Evolutionary conservation across 2,113 vertebrate species (phyloP).

Genomic region (Pipra filicauda): DNA sequence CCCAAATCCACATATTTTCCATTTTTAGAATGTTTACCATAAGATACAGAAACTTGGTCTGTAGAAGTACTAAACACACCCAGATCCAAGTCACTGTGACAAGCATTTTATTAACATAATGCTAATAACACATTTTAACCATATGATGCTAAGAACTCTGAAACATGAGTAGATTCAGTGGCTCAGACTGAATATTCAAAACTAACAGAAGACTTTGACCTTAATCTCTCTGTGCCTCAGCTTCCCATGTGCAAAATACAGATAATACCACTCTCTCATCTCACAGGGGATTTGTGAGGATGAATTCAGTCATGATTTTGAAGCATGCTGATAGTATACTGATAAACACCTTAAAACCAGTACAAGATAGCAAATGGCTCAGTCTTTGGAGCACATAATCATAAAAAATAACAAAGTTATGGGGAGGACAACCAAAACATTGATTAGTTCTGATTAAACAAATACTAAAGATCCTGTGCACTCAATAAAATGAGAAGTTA

Average conservation of each 20-base stretch:
- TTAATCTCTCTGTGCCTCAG: neutral
- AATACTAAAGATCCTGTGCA: neutral
- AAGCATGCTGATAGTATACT: neutral
- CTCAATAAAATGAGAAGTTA: neutral
- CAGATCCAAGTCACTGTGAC: neutral
- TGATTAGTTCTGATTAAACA: neutral
- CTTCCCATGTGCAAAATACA: slow-evolving; percentile 9
- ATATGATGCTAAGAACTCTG: neutral
- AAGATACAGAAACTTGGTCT: neutral
- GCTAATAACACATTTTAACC: neutral
- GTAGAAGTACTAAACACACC: neutral
- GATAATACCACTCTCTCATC: neutral
- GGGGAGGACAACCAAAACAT: neutral
- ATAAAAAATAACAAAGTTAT: neutral
- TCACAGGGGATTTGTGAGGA: slow-evolving; percentile 10
- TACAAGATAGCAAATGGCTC: neutral
- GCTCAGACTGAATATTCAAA: neutral
- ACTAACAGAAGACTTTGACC: neutral
- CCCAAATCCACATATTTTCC: neutral
- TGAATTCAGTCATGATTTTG: neutral
- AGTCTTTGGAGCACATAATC: neutral
- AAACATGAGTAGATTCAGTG: neutral
- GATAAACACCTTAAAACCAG: neutral
- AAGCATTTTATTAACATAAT: neutral
- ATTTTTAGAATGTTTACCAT: neutral